Evolutionary conservation across 1,140 invertebrate genomes (phyloP).

Genomic region (Brachionus rotundiformis): DNA sequence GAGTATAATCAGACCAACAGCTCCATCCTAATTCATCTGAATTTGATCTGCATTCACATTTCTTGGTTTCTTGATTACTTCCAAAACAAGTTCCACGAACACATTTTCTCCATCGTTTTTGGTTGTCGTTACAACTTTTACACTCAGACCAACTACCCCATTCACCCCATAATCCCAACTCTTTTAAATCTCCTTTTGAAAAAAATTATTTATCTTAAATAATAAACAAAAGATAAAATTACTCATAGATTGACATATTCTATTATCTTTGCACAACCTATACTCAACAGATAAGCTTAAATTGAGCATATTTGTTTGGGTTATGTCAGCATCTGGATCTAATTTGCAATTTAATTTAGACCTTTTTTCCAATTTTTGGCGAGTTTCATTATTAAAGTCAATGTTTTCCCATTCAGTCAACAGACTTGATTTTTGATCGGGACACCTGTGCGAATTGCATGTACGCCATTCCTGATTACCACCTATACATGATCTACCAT

Average conservation of each 20-base stretch:
- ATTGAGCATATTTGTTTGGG: background rate
- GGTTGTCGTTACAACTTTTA: background rate
- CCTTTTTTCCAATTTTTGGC: conserved; percentile 17
- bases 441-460: conserved; percentile 33
- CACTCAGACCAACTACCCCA: conserved; percentile 23
- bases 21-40: background rate
- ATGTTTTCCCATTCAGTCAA: background rate
- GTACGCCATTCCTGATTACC: conserved; percentile 14
- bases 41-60: conserved; percentile 11
- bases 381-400: background rate
- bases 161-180: conserved; percentile 26
- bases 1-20: conserved; percentile 34
- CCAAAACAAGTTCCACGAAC: background rate
- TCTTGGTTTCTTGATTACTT: background rate
- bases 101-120: conserved; percentile 15
- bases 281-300: background rate
- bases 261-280: background rate
- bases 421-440: background rate
- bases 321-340: background rate
- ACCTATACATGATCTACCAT: conserved; percentile 17
- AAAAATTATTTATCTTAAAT: background rate
- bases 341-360: conserved; percentile 4
- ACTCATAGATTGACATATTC: conserved; percentile 10
- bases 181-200: background rate
- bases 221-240: background rate